phyloP scores from a whole-genome alignment of 2,888 invertebrate species.

The Aproaerema taeniolella region DNA sequence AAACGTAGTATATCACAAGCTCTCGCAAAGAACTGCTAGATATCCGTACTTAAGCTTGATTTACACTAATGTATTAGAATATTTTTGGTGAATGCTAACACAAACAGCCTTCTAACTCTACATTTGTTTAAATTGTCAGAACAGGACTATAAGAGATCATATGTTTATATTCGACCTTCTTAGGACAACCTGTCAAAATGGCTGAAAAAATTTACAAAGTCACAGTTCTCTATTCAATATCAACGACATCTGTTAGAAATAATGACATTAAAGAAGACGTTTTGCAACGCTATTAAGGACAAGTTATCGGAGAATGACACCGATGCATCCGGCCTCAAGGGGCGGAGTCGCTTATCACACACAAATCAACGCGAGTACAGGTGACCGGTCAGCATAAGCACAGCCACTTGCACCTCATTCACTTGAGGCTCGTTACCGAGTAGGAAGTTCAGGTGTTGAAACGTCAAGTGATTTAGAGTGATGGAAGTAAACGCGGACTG shows the following conservation, averaged over 20 bases:
- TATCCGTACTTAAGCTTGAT: no score
- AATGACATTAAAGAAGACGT: no score
- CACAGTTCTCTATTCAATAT: no score
- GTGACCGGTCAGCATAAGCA: conserved; percentile 38
- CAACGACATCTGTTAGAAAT: no score
- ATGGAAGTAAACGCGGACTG: conserved; percentile 56
- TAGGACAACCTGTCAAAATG: no score
- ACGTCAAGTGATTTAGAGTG: conserved; percentile 71
- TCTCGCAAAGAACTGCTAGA: not conserved
- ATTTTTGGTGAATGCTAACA: no score
- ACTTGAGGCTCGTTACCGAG: conserved; percentile 53
- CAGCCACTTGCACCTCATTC: conserved; percentile 59
- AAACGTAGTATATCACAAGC: not conserved
- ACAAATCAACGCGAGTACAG: conserved; percentile 23
- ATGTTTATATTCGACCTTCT: no score
- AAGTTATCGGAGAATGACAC: conserved; percentile 62
- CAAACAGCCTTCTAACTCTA: no score
- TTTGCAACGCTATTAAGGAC: conserved; percentile 52
- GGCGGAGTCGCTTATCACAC: conserved; percentile 50
- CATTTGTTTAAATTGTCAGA: no score
- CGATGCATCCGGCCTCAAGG: conserved; percentile 58
- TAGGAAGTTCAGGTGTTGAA: conserved; percentile 53
- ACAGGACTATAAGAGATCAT: no score
- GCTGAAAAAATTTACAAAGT: no score
- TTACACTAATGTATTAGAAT: no score